phyloP scores from a whole-genome alignment of 1,140 invertebrate species.

The Latrodectus geometricus region DNA sequence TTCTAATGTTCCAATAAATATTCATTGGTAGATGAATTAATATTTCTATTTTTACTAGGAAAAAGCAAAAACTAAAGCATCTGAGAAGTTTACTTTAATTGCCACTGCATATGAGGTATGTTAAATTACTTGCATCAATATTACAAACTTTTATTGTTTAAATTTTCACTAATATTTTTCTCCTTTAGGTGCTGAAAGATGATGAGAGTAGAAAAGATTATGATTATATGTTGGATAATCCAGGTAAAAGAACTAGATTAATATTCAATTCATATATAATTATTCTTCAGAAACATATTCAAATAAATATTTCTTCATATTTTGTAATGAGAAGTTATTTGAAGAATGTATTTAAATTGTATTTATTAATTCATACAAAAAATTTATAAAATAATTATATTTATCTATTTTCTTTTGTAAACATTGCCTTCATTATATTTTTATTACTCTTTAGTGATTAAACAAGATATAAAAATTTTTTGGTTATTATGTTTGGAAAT shows the following conservation, averaged over 20 bases:
- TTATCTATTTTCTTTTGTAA: too few species aligned
- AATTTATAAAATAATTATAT: too few species aligned
- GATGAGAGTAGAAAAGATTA: constrained; percentile 89
- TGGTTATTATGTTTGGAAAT: too few species aligned
- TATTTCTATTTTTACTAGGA: constrained; percentile 69
- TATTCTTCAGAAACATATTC: too few species aligned
- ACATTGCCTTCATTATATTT: too few species aligned
- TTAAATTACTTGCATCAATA: not conserved
- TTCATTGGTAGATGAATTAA: constrained; percentile 18
- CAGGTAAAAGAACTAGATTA: constrained; percentile 69
- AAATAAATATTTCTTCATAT: too few species aligned
- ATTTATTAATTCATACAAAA: too few species aligned
- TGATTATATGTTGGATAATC: constrained; percentile 95
- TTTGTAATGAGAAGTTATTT: too few species aligned
- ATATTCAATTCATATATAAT: too few species aligned
- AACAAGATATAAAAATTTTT: too few species aligned
- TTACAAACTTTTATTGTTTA: not conserved
- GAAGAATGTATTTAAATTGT: too few species aligned
- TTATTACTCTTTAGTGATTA: too few species aligned
- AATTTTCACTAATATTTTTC: not conserved
- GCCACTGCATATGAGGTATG: constrained; percentile 80
- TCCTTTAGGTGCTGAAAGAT: constrained; percentile 82
- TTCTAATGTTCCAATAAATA: constrained; percentile 4
- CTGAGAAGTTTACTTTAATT: constrained; percentile 82
- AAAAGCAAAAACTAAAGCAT: constrained; percentile 78